Evolutionary conservation across 2,888 invertebrate species (phyloP).

Genomic region (Nephrocerus scutellatus): DNA sequence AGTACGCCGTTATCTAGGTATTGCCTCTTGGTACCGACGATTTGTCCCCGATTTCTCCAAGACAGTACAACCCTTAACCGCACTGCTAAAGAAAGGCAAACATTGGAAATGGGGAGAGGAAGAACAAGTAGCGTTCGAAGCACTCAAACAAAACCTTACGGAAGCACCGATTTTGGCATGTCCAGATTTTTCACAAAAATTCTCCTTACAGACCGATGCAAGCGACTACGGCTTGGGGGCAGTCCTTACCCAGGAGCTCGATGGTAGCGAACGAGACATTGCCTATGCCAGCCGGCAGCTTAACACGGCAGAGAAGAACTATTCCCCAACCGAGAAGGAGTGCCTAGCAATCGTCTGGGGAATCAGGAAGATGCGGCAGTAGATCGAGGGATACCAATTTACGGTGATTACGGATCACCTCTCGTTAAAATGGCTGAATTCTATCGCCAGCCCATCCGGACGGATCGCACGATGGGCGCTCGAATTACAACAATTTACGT

Average conservation of each 20-base stretch:
- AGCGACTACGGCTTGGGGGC: constrained; percentile 6
- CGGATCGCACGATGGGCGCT: constrained; percentile 18
- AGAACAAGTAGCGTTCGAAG: constrained; percentile 8
- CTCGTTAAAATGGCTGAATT: constrained; percentile 17
- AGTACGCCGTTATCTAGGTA: not conserved
- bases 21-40: not conserved
- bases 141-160: constrained; percentile 6
- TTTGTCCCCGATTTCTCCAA: not conserved
- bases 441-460: constrained; percentile 12
- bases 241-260: constrained; percentile 8
- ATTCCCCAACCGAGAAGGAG: constrained; percentile 18
- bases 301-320: constrained; percentile 12
- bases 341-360: constrained; percentile 18
- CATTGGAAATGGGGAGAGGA: not conserved
- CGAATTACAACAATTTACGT: constrained; percentile 16
- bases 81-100: not conserved
- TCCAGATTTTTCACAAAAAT: constrained; percentile 4
- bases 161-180: constrained; percentile 5
- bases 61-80: not conserved
- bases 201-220: constrained; percentile 15
- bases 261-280: constrained; percentile 3
- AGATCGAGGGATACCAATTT: constrained; percentile 14
- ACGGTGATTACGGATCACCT: constrained; percentile 18
- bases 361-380: constrained; percentile 15
- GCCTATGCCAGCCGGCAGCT: constrained; percentile 15